Evolutionary conservation across 2,797 vertebrate species (phyloP), one percentile per base, ranked within the genome.

Genomic region (Ctenopoma kingsleyae): DNA sequence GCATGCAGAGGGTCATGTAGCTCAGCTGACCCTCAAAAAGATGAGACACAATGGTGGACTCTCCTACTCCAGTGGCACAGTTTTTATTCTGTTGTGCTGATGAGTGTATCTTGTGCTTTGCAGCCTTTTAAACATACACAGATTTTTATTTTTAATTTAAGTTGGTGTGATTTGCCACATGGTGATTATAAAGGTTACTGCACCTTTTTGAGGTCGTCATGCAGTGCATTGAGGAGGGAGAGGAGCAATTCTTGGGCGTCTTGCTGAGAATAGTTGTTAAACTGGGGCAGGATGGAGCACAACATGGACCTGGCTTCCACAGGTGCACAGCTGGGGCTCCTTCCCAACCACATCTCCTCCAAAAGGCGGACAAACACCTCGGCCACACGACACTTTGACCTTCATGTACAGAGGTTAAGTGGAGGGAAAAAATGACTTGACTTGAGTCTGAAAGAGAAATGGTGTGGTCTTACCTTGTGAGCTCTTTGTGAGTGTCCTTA

Each of bases 181-280:
- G 12, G 6, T 15, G 22, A 44, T 4, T 5, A 2, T 3, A 1
- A 30, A 27, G 46, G 20, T 30, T 2, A 13, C 3, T 77, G 71
- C 54, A 96, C 96, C 83, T 94, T 94, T 72, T 92, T 94, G 62
- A 97, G 89, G 70, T 95, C 93, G 3, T 96, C 94, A 0, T 97
- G 95, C 25, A 97, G 93, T 1, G 90, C 91, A 0, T 95, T 96
- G 54, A 97, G 89, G 54, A 96, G 92, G 48, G 92, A 95, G 44
- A 98, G 94, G 65, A 97, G 90, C 57, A 97, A 94, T 38, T 96
- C 96, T 75, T 97, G 96, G 0, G 96, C 96, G 0, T 97, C 96
- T 8, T 97, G 96, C 78, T 96, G 96, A 2, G 77, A 89, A 55
- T 76, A 87, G 79, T 89, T 93, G 80, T 90, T 84, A 50, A 97